A percentile compares a stretch with the other conserved stretches of the same genome.
These are phyloP conservation scores for Bradypodion pumilum DNA, from an alignment of 2,797 vertebrate genomes.

Conservation along the genomic window DNA sequence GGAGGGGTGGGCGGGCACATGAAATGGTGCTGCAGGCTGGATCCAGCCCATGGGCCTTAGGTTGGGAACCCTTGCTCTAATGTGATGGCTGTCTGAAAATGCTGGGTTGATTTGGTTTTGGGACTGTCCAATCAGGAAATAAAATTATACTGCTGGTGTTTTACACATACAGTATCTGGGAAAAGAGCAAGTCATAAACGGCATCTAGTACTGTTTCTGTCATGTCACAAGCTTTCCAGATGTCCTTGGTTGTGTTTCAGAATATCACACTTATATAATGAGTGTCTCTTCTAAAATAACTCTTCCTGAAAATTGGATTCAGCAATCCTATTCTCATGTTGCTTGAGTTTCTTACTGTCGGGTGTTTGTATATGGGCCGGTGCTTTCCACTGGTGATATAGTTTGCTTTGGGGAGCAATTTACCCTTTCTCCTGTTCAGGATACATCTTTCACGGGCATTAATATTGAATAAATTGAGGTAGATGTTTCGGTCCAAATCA, in stretches of 20 bases:
- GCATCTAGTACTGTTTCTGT: slow-evolving; percentile 31
- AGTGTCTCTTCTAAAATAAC: neutral
- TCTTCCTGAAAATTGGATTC: slow-evolving; percentile 11
- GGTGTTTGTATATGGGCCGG: neutral
- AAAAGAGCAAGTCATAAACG: slow-evolving; percentile 16
- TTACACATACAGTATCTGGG: neutral
- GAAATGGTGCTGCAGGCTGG: no score
- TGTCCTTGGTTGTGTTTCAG: neutral
- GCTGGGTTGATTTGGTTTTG: neutral
- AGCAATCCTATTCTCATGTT: neutral
- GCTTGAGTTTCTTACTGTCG: neutral
- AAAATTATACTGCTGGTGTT: neutral
- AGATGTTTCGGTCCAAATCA: neutral
- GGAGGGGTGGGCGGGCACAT: no score
- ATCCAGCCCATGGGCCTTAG: no score
- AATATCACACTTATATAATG: neutral
- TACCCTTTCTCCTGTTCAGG: neutral
- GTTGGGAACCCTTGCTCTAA: no score
- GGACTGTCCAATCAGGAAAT: neutral
- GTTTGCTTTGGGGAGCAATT: neutral
- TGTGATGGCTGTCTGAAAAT: slow-evolving; percentile 9
- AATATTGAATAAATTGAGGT: neutral
- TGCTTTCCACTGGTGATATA: neutral
- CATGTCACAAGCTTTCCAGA: slow-evolving; percentile 17
- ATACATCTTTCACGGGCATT: neutral